Percentiles rank a stretch among this genome's conserved stretches.
phyloP scores from a whole-genome alignment of 2,888 invertebrate species.

The Zygogramma bicolorata region DNA sequence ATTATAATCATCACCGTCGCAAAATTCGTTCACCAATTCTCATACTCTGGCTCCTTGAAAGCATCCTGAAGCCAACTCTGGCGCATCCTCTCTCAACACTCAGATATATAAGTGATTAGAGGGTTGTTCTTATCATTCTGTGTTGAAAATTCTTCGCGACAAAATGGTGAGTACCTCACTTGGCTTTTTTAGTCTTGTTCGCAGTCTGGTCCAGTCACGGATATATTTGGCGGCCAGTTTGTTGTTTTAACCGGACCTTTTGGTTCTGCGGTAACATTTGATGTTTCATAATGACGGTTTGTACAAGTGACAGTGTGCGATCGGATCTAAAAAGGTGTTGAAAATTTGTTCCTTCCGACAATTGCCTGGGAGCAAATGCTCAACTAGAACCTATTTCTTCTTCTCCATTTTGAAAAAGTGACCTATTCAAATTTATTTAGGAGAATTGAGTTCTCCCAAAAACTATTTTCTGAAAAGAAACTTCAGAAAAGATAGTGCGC shows the following conservation, averaged over 20 bases:
- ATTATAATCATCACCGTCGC: neutral
- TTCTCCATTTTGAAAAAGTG: too few species aligned
- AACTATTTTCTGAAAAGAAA: too few species aligned
- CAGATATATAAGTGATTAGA: slow-evolving; percentile 50
- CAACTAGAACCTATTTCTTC: too few species aligned
- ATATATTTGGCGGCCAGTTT: neutral
- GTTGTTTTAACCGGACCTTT: neutral
- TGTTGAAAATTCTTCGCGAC: slow-evolving; percentile 47
- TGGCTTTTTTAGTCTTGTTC: slow-evolving; percentile 4
- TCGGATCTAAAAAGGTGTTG: neutral
- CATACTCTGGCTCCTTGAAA: neutral
- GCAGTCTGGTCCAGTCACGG: neutral
- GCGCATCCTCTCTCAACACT: slow-evolving; percentile 20
- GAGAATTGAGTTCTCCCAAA: too few species aligned
- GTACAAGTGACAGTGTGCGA: neutral
- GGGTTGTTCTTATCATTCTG: slow-evolving; percentile 49
- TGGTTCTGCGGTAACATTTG: neutral
- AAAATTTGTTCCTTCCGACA: neutral
- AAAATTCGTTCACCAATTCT: neutral
- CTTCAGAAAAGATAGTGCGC: too few species aligned
- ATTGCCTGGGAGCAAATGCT: too few species aligned
- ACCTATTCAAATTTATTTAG: too few species aligned
- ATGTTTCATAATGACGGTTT: neutral
- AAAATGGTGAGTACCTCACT: slow-evolving; percentile 52
- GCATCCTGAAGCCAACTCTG: slow-evolving; percentile 30